Conservation (phyloP, 2,113 vertebrate genomes). For the Pedetes capensis region DNA sequence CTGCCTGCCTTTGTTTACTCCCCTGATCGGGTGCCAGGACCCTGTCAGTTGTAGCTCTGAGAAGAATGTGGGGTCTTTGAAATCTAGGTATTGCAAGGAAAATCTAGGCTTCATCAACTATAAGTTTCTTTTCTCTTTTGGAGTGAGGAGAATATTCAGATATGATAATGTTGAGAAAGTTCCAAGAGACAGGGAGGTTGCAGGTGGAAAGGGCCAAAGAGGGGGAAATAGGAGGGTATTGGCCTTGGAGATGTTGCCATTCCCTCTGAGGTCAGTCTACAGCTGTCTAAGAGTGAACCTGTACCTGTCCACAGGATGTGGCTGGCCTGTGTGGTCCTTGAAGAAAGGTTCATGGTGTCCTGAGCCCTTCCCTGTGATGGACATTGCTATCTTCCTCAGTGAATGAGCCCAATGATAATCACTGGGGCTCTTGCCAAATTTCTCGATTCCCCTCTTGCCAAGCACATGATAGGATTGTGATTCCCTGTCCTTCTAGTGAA, state of each 20-base stretch:
- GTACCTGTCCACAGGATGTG: not conserved
- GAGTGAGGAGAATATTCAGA: not conserved
- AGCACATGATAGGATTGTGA: not conserved
- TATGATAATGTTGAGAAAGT: too few relatives aligned
- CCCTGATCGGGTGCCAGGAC: not conserved
- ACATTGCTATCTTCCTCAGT: not conserved
- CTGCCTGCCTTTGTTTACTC: too few relatives aligned
- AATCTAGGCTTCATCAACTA: not conserved
- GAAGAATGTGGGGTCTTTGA: not conserved
- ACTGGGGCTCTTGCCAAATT: not conserved
- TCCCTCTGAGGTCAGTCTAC: too few relatives aligned
- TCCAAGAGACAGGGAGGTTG: not conserved
- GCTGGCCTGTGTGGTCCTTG: not conserved
- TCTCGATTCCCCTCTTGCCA: not conserved
- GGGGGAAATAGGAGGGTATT: rapidly evolving
- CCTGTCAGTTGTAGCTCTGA: rapidly evolving
- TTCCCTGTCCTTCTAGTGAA: not conserved
- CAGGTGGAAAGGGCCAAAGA: not conserved
- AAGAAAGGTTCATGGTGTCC: not conserved
- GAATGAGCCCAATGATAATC: not conserved
- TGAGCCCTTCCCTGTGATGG: not conserved
- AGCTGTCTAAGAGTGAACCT: not conserved
- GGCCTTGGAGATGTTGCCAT: not conserved
- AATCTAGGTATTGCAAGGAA: not conserved
- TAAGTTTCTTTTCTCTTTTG: not conserved